Evolutionary conservation across 2,113 vertebrate species (phyloP).

Genomic region (Hippolais icterina): DNA sequence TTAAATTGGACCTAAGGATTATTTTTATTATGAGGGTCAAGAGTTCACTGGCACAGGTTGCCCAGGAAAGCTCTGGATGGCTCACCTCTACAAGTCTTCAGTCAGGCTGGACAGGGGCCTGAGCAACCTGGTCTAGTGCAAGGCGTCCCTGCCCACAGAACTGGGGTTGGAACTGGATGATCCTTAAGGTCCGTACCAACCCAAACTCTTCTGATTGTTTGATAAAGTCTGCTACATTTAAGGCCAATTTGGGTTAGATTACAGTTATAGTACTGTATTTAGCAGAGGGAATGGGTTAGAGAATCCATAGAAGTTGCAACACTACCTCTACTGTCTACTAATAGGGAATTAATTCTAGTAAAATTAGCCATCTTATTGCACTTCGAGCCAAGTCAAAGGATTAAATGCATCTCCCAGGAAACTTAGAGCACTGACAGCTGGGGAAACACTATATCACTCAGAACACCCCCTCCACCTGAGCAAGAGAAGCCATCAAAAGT

Average conservation of each 20-base stretch:
- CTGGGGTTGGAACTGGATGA: accelerated
- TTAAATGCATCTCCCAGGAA: not conserved
- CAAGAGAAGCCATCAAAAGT: not conserved
- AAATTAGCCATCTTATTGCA: not conserved
- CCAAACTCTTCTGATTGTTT: not conserved
- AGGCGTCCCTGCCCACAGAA: accelerated
- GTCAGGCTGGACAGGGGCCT: accelerated
- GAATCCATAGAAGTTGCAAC: not conserved
- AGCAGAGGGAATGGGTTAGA: not conserved
- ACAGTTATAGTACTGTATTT: not conserved
- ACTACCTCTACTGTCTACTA: not conserved
- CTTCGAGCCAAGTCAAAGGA: not conserved
- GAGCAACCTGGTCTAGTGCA: not conserved
- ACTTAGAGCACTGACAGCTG: not conserved
- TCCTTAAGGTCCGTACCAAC: not conserved
- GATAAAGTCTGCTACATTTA: not conserved
- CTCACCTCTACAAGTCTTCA: accelerated
- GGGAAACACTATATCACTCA: not conserved
- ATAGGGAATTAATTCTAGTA: not conserved
- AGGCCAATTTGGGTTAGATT: not conserved
- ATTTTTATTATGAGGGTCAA: accelerated
- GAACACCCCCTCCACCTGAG: not conserved
- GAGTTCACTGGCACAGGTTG: not conserved
- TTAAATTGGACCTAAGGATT: not conserved
- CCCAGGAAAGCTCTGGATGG: not conserved